Percentiles rank a stretch among this genome's conserved stretches.
Conservation (phyloP, 64 coral and sea anemone species). For the Stichodactyla mertensii region DNA sequence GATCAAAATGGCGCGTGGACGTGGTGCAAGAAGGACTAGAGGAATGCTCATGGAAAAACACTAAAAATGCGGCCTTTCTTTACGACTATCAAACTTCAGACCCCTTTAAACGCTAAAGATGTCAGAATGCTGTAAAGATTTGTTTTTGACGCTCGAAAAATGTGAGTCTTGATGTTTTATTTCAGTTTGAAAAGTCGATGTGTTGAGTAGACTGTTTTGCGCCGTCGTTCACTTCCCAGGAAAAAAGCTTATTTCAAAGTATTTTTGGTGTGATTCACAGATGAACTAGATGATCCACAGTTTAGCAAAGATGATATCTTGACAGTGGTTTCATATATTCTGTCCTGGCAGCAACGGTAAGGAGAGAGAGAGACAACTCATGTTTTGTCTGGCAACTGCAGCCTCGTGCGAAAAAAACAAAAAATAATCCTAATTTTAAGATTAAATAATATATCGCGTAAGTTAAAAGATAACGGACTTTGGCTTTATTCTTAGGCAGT, state of each 20-base stretch:
- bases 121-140: slow-evolving; percentile 91
- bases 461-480: not conserved
- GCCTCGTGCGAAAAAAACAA: slow-evolving; percentile 1
- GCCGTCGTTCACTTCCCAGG: not conserved
- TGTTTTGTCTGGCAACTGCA: not conserved
- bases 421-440: not conserved
- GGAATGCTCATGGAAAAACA: slow-evolving; percentile 33
- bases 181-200: not conserved
- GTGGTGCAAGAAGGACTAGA: slow-evolving; percentile 28
- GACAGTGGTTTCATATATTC: slow-evolving; percentile 73
- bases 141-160: slow-evolving; percentile 76
- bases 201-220: not conserved
- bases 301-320: slow-evolving; percentile 85
- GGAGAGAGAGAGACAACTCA: not conserved
- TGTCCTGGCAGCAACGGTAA: slow-evolving; percentile 93
- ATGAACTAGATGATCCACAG: slow-evolving; percentile 69
- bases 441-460: not conserved
- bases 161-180: slow-evolving; percentile 35
- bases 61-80: slow-evolving; percentile 38
- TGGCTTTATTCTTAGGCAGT: slow-evolving; percentile 47
- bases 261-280: slow-evolving; percentile 27
- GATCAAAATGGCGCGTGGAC: slow-evolving; percentile 89
- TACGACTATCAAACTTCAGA: slow-evolving; percentile 4
- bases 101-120: slow-evolving; percentile 25
- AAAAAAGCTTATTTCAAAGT: not conserved